These are phyloP conservation scores for Lepidurus apus DNA, from an alignment of 1,140 invertebrate genomes.

Conservation along the genomic window DNA sequence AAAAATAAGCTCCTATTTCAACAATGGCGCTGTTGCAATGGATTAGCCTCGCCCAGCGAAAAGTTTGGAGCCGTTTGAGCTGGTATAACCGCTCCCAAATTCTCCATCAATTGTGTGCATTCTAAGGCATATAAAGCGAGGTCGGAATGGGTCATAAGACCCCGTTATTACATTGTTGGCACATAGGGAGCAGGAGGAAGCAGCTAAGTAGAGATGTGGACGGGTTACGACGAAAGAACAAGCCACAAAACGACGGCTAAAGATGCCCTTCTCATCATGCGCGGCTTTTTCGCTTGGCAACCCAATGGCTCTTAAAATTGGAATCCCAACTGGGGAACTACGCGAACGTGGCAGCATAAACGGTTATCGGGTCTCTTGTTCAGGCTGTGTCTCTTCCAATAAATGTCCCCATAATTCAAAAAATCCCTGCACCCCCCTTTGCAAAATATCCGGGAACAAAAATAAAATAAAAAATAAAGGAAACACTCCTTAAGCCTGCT, in stretches of 20 bases:
- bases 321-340: conserved; percentile 13
- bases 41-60: neutral
- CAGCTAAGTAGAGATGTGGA: conserved; percentile 5
- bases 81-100: neutral
- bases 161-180: conserved; percentile 15
- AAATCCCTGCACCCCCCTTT: neutral
- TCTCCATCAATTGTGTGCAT: neutral
- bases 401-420: conserved; percentile 20
- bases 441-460: no score
- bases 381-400: neutral
- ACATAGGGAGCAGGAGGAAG: conserved; percentile 14
- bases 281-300: conserved; percentile 7
- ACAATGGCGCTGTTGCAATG: neutral
- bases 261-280: conserved; percentile 21
- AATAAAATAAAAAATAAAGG: no score
- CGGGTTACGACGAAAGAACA: conserved; percentile 21
- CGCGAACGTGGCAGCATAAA: neutral
- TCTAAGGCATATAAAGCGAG: conserved; percentile 4
- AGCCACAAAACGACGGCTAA: conserved; percentile 18
- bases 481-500: no score
- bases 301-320: conserved; percentile 19
- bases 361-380: conserved; percentile 17
- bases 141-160: conserved; percentile 10
- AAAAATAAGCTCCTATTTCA: neutral
- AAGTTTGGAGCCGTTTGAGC: neutral